Evolutionary conservation across 2,113 vertebrate species (phyloP), one percentile per base, ranked within the genome.

Genomic region (Siniperca knerii): DNA sequence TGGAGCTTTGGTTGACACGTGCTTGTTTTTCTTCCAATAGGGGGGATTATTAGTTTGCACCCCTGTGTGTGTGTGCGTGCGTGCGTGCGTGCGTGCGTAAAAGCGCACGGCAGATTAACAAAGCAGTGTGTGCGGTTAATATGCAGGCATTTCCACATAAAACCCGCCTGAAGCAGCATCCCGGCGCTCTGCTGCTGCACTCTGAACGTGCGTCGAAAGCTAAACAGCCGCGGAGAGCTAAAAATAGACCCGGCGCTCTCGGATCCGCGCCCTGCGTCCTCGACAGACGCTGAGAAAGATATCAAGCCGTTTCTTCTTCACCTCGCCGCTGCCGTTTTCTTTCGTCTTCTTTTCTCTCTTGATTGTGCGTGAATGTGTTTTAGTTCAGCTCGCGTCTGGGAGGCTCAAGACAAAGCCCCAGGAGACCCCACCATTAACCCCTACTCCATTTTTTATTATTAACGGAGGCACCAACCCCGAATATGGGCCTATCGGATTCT

Each of bases 131-230:
- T 67, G 81, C 64, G 33, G 64, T 64, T 60, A 81, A 61, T 64
- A 75, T 52, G 74, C 87, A 85, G 86, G 86, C 77, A 70, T 90
- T 87, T 90, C 83, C 89, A 87, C 76, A 82, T 37, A 55, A 80
- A 89, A 79, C 73, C 86, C 23, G 91, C 91, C 86, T 92, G 85
- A 83, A 90, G 91, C 92, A 93, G 91, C 94, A 91, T 94, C 93
- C 90, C 82, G 86, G 86, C 88, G 91, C 92, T 80, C 87, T 65
- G 82, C 93, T 93, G 91, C 93, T 95, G 91, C 92, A 94, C 94
- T 88, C 92, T 85, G 93, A 89, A 96, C 94, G 95, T 96, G 96
- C 73, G 64, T 89, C 74, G 95, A 95, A 95, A 95, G 90, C 94
- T 87, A 96, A 96, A 93, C 90, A 93, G 92, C 86, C 89, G 58